Evolutionary conservation across 2,797 vertebrate species (phyloP).

Genomic region (Sebastes matsubarae): DNA sequence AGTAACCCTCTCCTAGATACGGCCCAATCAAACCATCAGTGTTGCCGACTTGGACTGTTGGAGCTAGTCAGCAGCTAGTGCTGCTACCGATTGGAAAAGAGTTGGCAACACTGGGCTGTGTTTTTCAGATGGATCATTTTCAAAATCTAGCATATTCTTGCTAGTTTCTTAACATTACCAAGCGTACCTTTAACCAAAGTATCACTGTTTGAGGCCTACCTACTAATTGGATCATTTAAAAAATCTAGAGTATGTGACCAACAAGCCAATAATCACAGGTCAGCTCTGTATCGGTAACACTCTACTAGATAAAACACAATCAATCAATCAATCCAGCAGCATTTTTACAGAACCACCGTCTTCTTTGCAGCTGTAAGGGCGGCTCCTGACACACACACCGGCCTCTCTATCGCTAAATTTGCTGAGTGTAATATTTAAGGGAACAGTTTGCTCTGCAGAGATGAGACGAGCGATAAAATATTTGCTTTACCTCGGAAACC

Average conservation of each 20-base stretch:
- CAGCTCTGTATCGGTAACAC: constrained; percentile 18
- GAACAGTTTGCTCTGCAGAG: constrained; percentile 43
- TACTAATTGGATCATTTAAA: not conserved
- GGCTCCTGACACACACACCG: not conserved
- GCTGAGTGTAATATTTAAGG: constrained; percentile 48
- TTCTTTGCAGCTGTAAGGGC: constrained; percentile 10
- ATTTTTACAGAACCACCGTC: constrained; percentile 45
- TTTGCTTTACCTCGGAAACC: constrained; percentile 65
- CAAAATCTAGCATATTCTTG: no score
- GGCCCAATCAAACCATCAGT: not conserved
- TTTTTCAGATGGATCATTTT: no score
- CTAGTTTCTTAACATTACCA: not conserved
- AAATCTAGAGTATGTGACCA: constrained; percentile 13
- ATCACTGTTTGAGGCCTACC: not conserved
- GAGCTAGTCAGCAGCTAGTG: no score
- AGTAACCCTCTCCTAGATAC: constrained; percentile 30
- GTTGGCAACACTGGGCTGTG: no score
- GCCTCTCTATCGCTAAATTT: constrained; percentile 27
- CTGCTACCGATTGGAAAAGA: no score
- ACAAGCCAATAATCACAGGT: constrained; percentile 31
- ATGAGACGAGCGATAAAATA: constrained; percentile 62
- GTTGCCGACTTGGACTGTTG: no score
- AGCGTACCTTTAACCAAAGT: not conserved
- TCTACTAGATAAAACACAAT: constrained; percentile 28
- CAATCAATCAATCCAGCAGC: constrained; percentile 20